phyloP scores from a whole-genome alignment of 2,797 vertebrate genomes.

The Borostomias antarcticus region DNA sequence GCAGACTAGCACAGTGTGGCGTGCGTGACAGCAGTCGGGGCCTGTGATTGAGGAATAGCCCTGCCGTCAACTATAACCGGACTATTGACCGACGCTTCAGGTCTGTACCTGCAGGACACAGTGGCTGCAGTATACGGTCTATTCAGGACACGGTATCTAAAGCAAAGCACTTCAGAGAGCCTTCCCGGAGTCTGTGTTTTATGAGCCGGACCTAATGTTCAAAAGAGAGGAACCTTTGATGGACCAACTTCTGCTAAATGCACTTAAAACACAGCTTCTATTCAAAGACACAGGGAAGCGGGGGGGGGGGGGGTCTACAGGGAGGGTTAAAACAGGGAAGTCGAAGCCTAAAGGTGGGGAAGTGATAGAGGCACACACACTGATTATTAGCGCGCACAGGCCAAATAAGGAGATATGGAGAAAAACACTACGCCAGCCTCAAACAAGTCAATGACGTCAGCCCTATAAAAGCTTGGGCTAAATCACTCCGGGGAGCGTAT shows the following conservation, averaged over 20 bases:
- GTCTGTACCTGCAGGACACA: neutral
- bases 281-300: conserved; percentile 5
- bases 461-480: conserved; percentile 67
- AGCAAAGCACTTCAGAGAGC: conserved; percentile 20
- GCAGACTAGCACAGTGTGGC: neutral
- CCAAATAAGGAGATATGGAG: conserved; percentile 68
- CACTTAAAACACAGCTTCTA: conserved; percentile 28
- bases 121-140: neutral
- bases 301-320: too few relatives aligned
- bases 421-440: conserved; percentile 50
- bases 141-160: conserved; percentile 25
- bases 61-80: neutral
- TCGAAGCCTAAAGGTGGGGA: conserved; percentile 11
- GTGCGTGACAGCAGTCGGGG: neutral
- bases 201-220: conserved; percentile 10
- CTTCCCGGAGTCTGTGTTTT: conserved; percentile 13
- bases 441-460: conserved; percentile 69
- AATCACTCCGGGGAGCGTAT: conserved; percentile 68
- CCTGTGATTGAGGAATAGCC: neutral
- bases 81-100: too few relatives aligned
- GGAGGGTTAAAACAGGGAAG: too few relatives aligned
- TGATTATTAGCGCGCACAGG: conserved; percentile 21
- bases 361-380: conserved; percentile 18
- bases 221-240: conserved; percentile 33
- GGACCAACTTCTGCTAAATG: conserved; percentile 33